Evolutionary conservation across 1,140 invertebrate species (phyloP).

Genomic region (Papilio glaucus): DNA sequence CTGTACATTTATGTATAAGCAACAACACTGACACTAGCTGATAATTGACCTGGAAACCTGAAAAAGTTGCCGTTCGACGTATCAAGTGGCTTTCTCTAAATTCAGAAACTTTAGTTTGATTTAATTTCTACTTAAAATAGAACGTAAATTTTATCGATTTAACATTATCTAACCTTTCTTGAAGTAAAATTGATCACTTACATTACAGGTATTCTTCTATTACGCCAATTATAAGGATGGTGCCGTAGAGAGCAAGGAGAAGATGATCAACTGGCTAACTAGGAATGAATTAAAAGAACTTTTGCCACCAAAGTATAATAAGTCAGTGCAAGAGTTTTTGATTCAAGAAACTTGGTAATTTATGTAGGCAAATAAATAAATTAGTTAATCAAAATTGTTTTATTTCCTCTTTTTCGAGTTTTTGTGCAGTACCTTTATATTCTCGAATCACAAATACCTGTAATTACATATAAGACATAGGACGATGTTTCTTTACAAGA

Average conservation of each 20-base stretch:
- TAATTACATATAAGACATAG: too few species aligned
- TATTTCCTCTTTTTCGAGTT: not conserved
- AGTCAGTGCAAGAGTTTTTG: constrained; percentile 73
- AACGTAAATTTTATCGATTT: too few species aligned
- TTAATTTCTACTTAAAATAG: too few species aligned
- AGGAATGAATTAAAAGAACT: constrained; percentile 71
- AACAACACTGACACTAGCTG: too few species aligned
- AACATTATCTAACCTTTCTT: not conserved
- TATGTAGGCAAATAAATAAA: constrained; percentile 42
- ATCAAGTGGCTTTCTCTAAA: too few species aligned
- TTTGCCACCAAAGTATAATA: constrained; percentile 71
- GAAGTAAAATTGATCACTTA: constrained; percentile 24
- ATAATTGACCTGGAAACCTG: too few species aligned
- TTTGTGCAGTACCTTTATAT: not conserved
- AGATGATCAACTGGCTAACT: constrained; percentile 72
- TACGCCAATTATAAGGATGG: constrained; percentile 75
- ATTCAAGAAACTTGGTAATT: constrained; percentile 73
- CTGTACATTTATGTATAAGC: too few species aligned
- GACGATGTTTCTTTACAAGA: too few species aligned
- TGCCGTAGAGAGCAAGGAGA: constrained; percentile 44
- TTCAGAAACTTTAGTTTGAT: too few species aligned
- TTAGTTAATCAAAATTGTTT: constrained; percentile 39
- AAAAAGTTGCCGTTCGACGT: too few species aligned
- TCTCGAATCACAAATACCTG: not conserved
- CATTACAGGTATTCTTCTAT: constrained; percentile 80